Evolutionary conservation across 1,140 invertebrate species (phyloP).

Genomic region (Samia ricini): DNA sequence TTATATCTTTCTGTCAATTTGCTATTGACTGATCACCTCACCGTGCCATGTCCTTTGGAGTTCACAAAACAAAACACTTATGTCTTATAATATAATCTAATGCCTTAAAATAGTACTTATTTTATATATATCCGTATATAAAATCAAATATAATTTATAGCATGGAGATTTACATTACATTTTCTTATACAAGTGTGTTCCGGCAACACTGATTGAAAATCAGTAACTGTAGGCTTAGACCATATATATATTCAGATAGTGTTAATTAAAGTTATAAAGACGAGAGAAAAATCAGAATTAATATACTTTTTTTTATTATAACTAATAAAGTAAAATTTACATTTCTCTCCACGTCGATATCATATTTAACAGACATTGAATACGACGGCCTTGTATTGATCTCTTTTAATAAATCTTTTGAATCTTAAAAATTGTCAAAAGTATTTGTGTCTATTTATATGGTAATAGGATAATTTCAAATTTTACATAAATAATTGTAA

Average conservation of each 20-base stretch:
- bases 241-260: too few species aligned
- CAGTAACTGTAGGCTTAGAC: neutral
- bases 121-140: neutral
- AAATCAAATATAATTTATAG: neutral
- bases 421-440: neutral
- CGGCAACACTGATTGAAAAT: neutral
- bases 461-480: neutral
- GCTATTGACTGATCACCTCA: constrained; percentile 1
- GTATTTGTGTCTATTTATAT: neutral
- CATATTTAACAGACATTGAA: neutral
- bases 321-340: too few species aligned
- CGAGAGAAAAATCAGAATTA: too few species aligned
- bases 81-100: neutral
- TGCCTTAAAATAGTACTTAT: neutral
- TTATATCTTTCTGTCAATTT: constrained; percentile 1
- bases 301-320: too few species aligned
- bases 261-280: too few species aligned
- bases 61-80: neutral
- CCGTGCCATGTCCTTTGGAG: neutral
- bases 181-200: neutral
- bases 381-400: too few species aligned
- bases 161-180: neutral
- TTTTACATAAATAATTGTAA: neutral
- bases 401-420: neutral
- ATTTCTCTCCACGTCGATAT: neutral